These are phyloP conservation scores for Cygnus atratus DNA, from an alignment of 2,113 vertebrate species.

Conservation along the genomic window DNA sequence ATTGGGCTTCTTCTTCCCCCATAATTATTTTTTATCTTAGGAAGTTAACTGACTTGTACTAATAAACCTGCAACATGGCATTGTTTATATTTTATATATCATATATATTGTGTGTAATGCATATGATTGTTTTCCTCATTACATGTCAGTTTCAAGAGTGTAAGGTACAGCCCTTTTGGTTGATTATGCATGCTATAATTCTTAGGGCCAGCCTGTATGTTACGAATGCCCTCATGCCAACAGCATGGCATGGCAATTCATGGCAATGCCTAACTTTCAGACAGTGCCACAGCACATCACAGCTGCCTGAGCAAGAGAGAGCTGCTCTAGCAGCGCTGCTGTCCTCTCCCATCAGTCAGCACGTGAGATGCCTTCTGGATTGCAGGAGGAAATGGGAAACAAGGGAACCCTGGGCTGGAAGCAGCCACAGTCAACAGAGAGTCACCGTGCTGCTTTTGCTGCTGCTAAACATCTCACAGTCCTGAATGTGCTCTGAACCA, in stretches of 20 bases:
- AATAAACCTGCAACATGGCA: background rate
- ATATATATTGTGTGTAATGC: background rate
- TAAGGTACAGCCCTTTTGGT: background rate
- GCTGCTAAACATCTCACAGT: background rate
- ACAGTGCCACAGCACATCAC: rapidly evolving
- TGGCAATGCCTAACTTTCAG: background rate
- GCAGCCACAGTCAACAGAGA: background rate
- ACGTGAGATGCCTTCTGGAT: rapidly evolving
- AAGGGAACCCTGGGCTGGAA: background rate
- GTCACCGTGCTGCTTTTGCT: background rate
- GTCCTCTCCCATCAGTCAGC: background rate
- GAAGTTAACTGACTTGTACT: background rate
- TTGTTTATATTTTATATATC: background rate
- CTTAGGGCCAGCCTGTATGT: background rate
- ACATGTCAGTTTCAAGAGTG: background rate
- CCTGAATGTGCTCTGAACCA: background rate
- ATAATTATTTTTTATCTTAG: background rate
- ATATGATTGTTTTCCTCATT: background rate
- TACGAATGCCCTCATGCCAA: background rate
- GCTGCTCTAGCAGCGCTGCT: background rate
- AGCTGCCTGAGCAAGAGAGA: background rate
- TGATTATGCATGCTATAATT: background rate
- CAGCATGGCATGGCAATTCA: background rate
- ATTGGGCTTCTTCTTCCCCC: background rate
- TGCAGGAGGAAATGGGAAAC: background rate